These are phyloP conservation scores for Ischnus inquisitorius DNA, from an alignment of 2,888 invertebrate species.

Conservation along the genomic window DNA sequence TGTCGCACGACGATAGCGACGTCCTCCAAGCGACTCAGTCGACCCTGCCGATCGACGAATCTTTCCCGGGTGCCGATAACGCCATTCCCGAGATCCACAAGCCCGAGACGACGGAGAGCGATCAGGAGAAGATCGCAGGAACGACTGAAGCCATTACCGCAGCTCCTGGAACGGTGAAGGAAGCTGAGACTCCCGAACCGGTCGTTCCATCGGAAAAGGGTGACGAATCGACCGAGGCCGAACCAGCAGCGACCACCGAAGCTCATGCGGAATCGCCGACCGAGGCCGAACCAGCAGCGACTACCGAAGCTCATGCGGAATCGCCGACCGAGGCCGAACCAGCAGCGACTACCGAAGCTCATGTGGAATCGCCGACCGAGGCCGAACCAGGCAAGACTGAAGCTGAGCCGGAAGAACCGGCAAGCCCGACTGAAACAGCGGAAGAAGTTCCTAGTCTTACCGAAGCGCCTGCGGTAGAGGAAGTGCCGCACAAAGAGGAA, in stretches of 20 bases:
- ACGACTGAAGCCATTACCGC: constrained; percentile 48
- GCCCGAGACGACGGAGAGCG: constrained; percentile 50
- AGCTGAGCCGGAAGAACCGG: constrained; percentile 58
- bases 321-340: constrained; percentile 43
- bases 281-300: constrained; percentile 41
- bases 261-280: constrained; percentile 36
- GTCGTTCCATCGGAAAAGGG: constrained; percentile 45
- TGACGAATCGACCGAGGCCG: constrained; percentile 61
- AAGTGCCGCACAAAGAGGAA: constrained; percentile 38
- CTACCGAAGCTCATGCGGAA: constrained; percentile 29
- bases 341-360: constrained; percentile 27
- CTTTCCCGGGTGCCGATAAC: constrained; percentile 82
- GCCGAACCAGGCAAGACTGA: constrained; percentile 12
- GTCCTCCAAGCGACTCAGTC: constrained; percentile 67
- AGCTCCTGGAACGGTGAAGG: constrained; percentile 18
- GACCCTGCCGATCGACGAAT: constrained; percentile 60
- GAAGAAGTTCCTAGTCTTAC: constrained; percentile 27
- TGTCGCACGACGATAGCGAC: constrained; percentile 56
- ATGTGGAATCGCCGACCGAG: constrained; percentile 45
- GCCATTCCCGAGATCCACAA: constrained; percentile 77
- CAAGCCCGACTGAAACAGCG: constrained; percentile 28
- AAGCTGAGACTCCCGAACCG: constrained; percentile 46
- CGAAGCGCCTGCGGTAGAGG: neutral
- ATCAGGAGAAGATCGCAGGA: constrained; percentile 38
- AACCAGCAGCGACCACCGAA: constrained; percentile 29